These are phyloP conservation scores for Crioceris asparagi DNA, from an alignment of 2,888 invertebrate genomes.

Conservation along the genomic window DNA sequence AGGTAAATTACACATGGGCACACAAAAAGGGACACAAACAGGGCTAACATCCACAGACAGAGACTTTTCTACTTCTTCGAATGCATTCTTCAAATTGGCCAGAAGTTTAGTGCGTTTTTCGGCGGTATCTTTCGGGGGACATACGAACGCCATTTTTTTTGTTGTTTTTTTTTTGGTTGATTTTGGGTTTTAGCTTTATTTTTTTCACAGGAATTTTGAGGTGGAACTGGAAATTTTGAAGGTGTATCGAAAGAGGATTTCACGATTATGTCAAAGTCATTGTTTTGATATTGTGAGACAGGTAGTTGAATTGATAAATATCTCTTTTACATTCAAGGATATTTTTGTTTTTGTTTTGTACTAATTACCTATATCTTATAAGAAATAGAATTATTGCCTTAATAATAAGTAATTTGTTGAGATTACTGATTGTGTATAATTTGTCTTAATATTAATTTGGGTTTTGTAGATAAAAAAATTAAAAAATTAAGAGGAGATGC, in stretches of 20 bases:
- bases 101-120: constrained; percentile 25
- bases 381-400: too few species aligned
- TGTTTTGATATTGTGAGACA: too few species aligned
- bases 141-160: constrained; percentile 27
- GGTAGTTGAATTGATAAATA: neutral
- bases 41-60: constrained; percentile 27
- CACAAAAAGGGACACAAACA: constrained; percentile 39
- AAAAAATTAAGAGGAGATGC: too few species aligned
- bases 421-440: too few species aligned
- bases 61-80: constrained; percentile 27
- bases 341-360: neutral
- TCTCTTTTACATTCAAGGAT: neutral
- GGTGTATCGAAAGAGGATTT: too few species aligned
- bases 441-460: too few species aligned
- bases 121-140: constrained; percentile 25
- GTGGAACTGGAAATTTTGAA: constrained; percentile 6
- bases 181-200: neutral
- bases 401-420: too few species aligned
- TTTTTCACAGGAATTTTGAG: constrained; percentile 16
- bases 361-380: too few species aligned
- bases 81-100: constrained; percentile 25
- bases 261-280: too few species aligned
- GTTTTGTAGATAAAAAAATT: too few species aligned
- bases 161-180: too few species aligned
- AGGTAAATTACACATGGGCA: constrained; percentile 31